Percentiles rank a stretch among this genome's conserved stretches.
Conservation (phyloP, 2,888 invertebrate species). For the Chrysopilus asiliformis region DNA sequence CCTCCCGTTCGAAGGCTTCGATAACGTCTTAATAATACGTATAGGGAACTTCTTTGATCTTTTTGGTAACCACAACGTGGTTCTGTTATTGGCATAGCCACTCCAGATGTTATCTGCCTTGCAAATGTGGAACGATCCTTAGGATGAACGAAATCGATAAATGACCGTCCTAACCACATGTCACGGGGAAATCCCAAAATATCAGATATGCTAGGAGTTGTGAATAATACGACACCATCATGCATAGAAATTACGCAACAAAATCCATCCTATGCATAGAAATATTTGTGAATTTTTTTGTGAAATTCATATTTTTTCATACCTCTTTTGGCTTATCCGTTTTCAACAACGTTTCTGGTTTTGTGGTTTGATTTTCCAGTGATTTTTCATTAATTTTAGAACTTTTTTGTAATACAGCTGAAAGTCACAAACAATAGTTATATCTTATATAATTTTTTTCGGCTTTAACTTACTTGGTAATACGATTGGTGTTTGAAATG, state of each 20-base stretch:
- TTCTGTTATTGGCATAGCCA: constrained; percentile 46
- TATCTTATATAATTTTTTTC: too few species aligned
- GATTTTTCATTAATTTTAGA: too few species aligned
- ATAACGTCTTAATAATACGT: constrained; percentile 55
- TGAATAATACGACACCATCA: constrained; percentile 67
- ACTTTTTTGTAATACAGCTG: too few species aligned
- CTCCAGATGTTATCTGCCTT: constrained; percentile 55
- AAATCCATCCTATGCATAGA: constrained; percentile 49
- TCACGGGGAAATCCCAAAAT: constrained; percentile 67
- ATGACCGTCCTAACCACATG: constrained; percentile 74
- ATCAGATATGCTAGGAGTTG: constrained; percentile 52
- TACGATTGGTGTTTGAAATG: too few species aligned
- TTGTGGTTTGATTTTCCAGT: too few species aligned
- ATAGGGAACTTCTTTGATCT: constrained; percentile 40
- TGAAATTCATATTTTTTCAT: constrained; percentile 4
- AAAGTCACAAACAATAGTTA: too few species aligned
- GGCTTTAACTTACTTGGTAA: too few species aligned
- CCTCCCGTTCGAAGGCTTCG: constrained; percentile 45
- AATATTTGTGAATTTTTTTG: too few species aligned
- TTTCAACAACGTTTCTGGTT: constrained; percentile 15
- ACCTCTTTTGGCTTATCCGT: constrained; percentile 23
- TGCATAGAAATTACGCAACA: constrained; percentile 70
- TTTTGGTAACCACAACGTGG: constrained; percentile 30
- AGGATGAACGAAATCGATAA: constrained; percentile 76
- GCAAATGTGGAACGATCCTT: constrained; percentile 60